Evolutionary conservation across 2,113 vertebrate species (phyloP), one percentile per base, ranked within the genome.

Genomic region (Actenoides lindsayi): DNA sequence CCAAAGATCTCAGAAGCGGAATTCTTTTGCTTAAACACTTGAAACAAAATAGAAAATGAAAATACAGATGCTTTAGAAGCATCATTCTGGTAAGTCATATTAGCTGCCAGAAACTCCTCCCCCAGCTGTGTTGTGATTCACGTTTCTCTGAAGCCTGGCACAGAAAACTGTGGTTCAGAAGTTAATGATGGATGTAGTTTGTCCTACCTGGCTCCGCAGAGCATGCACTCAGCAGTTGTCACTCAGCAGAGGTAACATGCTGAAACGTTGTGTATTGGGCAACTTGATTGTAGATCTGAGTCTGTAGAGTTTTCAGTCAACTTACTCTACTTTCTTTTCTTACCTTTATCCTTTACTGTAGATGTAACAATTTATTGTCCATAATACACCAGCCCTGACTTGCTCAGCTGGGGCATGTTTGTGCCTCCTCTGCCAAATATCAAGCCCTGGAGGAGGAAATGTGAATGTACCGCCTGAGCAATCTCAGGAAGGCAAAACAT

Each of bases 181-280:
- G 86, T 82, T 88, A 67, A 50, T 1, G 5, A 35, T 2, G 15
- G 50, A 56, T 3, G 5, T 25, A 48, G 41, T 87, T 75, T 84
- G 14, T 19, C 41, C 42, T 37, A 53, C 27, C 18, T 92, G 64
- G 8, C 1, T 41, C 64, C 81, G 86, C 31, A 16, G 63, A 54
- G 64, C 1, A 0, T 39, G 42, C 13, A 19, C 2, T 1, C 57
- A 42, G 56, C 0, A 3, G 1, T 41, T 57, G 50, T 1, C 1
- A n/a, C 73, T 81, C 77, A 10, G 15, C 59, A 59, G 70, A 67
- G 46, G 16, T 20, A 6, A 33, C 0, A 0, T 28, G 59, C 71
- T 90, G 60, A 41, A 42, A 44, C 0, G 0, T 5, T 44, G 15
- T 39, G 16, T 39, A 5, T 11, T 3, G 27, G 23, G 6, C 28